Evolutionary conservation across 2,113 vertebrate species (phyloP).

Genomic region (Ophthalmolycus amberensis): DNA sequence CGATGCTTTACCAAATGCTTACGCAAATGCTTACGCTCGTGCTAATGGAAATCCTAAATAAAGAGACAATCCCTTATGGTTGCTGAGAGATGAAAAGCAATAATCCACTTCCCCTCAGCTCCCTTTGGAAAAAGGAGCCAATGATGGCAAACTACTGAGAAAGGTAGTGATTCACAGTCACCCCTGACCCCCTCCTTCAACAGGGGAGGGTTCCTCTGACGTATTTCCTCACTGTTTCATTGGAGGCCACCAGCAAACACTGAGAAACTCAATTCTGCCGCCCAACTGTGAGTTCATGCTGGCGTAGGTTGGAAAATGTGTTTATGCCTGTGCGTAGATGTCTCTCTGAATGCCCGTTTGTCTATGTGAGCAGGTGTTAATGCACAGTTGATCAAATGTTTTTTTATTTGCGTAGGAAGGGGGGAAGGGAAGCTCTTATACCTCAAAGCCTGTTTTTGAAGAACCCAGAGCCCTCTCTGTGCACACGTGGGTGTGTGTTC

Average conservation of each 20-base stretch:
- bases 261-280: slow-evolving; percentile 36
- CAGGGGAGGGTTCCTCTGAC: slow-evolving; percentile 19
- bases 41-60: background rate
- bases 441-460: slow-evolving; percentile 18
- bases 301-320: slow-evolving; percentile 51
- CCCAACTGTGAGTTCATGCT: slow-evolving; percentile 34
- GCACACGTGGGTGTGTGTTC: slow-evolving; percentile 33
- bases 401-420: background rate
- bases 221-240: too few relatives aligned
- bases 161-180: slow-evolving; percentile 57
- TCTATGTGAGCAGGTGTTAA: slow-evolving; percentile 45
- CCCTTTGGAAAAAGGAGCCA: slow-evolving; percentile 28
- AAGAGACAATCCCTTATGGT: background rate
- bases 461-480: background rate
- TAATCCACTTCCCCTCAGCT: slow-evolving; percentile 39
- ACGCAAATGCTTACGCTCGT: background rate
- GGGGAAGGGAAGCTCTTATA: slow-evolving; percentile 16
- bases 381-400: slow-evolving; percentile 20
- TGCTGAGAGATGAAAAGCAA: slow-evolving; percentile 48
- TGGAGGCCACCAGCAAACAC: background rate
- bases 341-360: background rate
- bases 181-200: slow-evolving; percentile 31
- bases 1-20: too few relatives aligned
- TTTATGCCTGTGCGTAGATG: slow-evolving; percentile 30
- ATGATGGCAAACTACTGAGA: slow-evolving; percentile 36